A percentile compares a stretch with the other conserved stretches of the same genome.
Conservation (phyloP, 2,797 vertebrate species). For the Phoxinus dragarum region DNA sequence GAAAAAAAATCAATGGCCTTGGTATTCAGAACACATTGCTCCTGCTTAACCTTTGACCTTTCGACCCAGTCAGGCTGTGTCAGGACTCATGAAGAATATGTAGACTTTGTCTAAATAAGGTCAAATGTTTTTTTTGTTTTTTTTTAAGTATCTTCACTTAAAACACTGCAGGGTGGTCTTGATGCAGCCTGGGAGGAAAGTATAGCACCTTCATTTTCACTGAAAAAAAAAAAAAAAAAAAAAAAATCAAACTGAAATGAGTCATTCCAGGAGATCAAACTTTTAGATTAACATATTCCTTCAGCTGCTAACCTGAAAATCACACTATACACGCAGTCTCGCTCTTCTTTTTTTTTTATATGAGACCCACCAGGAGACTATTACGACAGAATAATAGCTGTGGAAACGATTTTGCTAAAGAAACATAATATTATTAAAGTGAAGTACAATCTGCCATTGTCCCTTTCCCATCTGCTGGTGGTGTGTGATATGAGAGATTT, state of each 20-base stretch:
- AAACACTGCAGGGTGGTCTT: slow-evolving; percentile 47
- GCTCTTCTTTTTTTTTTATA: slow-evolving; percentile 49
- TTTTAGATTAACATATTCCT: slow-evolving; percentile 3
- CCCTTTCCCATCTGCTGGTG: slow-evolving; percentile 68
- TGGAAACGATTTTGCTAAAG: slow-evolving; percentile 67
- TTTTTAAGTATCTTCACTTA: slow-evolving; percentile 41
- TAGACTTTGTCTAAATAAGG: slow-evolving; percentile 57
- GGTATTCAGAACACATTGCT: slow-evolving; percentile 68
- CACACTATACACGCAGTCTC: background rate
- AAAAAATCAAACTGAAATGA: background rate
- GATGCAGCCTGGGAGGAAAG: slow-evolving; percentile 52
- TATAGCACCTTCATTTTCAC: slow-evolving; percentile 30
- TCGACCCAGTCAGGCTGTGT: slow-evolving; percentile 63
- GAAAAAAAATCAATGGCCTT: slow-evolving; percentile 71
- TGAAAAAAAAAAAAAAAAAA: background rate
- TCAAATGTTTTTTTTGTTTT: background rate
- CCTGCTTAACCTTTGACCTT: slow-evolving; percentile 67
- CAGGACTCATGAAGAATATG: slow-evolving; percentile 62
- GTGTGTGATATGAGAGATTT: slow-evolving; percentile 76
- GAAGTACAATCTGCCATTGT: slow-evolving; percentile 77
- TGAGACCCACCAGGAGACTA: slow-evolving; percentile 60
- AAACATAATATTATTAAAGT: slow-evolving; percentile 69
- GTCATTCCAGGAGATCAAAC: background rate
- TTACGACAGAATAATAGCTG: slow-evolving; percentile 77
- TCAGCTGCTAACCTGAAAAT: background rate